Conservation (phyloP, 64 coral and sea anemone genomes). For the Porites lutea region DNA sequence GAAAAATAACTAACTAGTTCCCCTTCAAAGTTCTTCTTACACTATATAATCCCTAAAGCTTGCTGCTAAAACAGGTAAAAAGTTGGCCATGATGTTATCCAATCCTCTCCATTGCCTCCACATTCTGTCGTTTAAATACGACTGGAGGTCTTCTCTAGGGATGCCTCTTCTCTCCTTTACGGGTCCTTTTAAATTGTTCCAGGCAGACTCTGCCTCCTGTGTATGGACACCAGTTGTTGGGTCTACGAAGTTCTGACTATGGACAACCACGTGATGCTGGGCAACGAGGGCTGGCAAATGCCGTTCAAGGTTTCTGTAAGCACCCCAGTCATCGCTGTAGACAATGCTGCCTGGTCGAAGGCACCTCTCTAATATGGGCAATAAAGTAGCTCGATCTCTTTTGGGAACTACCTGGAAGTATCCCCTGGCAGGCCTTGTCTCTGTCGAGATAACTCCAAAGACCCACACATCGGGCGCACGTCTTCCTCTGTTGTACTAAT, state of each 20-base stretch:
- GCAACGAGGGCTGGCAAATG: neutral
- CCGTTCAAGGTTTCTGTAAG: neutral
- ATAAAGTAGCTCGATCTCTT: constrained; percentile 9
- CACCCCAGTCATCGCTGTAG: constrained; percentile 51
- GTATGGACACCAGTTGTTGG: constrained; percentile 39
- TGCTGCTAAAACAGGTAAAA: neutral
- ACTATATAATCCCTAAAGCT: too few species aligned
- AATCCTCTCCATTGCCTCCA: neutral
- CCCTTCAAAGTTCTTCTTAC: too few species aligned
- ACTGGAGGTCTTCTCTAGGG: constrained; percentile 29
- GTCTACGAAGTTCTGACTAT: constrained; percentile 48
- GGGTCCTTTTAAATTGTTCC: constrained; percentile 33
- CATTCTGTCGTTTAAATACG: too few species aligned
- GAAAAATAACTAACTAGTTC: too few species aligned
- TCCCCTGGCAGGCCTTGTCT: neutral
- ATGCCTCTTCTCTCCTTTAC: constrained; percentile 51
- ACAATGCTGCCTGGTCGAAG: constrained; percentile 40
- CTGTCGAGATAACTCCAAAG: constrained; percentile 20
- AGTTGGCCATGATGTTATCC: neutral
- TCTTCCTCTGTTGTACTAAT: constrained; percentile 57
- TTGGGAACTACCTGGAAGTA: constrained; percentile 29
- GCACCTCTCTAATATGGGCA: neutral
- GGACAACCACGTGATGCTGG: constrained; percentile 18
- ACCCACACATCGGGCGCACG: constrained; percentile 22
- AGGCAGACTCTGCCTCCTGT: neutral